Evolutionary conservation across 2,888 invertebrate species (phyloP), one percentile per base, ranked within the genome.

Genomic region (Boloria selene): DNA sequence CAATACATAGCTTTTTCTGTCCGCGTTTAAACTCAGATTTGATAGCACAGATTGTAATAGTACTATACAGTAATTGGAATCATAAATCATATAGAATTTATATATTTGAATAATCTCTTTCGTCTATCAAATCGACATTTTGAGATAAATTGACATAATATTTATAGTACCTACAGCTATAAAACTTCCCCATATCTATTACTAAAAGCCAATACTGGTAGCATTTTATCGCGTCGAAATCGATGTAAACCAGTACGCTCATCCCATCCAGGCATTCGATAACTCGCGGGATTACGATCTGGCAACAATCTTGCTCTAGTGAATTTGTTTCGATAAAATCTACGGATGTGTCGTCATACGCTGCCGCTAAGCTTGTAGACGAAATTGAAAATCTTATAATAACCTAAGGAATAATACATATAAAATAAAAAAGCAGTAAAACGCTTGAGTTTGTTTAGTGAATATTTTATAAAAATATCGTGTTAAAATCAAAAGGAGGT

Each of bases 271-370:
- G 56, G 47, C 66, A 70, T 70, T 65, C 62, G 67, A 67, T 70
- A 70, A 70, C 67, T 67, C 55, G 47, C 53, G 54, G 67, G 70
- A 67, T 70, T 70, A 70, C 67, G 52, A 67, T 70, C 55, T 70
- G 65, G 67, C 65, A 70, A 67, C 67, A 63, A 65, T 59, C 65
- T 70, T 70, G 70, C 67, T 70, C 60, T 63, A 60, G 67, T 60
- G 65, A 65, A 65, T 70, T 70, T 63, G 63, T 65, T 69, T 59
- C 67, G 67, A 67, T 67, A 55, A 50, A 64, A 61, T 52, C 56
- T 59, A 51, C 38, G 45, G 52, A 55, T 26, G 31, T 64, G 6
- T 38, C 47, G 49, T 58, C 38, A 62, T 68, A 18, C 55, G 26
- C 49, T 54, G 55, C 13, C n/a, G 65, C 42, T 62, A 14, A 51